Evolutionary conservation across 1,140 invertebrate genomes (phyloP).

Genomic region (Ceratoteleas bidentatus): DNA sequence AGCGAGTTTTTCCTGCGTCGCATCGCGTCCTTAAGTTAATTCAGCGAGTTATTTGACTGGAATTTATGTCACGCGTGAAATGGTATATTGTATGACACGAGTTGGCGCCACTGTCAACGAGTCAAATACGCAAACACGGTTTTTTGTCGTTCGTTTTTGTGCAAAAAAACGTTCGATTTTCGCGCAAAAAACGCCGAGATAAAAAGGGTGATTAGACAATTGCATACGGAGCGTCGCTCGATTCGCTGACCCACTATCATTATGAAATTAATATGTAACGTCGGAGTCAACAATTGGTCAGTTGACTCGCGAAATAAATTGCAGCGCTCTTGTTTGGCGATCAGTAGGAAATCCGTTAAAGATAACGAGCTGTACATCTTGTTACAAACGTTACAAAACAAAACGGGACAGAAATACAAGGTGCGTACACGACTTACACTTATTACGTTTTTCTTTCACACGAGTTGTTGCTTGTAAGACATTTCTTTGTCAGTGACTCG

Average conservation of each 20-base stretch:
- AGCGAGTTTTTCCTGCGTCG: too few relatives aligned
- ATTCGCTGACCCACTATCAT: constrained; percentile 36
- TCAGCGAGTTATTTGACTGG: too few relatives aligned
- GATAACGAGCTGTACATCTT: constrained; percentile 84
- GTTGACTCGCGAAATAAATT: constrained; percentile 75
- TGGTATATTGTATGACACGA: too few relatives aligned
- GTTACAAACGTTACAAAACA: constrained; percentile 85
- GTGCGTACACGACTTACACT: constrained; percentile 67
- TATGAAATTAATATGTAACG: constrained; percentile 87
- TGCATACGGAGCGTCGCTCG: neutral
- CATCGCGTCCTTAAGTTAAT: too few relatives aligned
- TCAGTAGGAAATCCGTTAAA: constrained; percentile 84
- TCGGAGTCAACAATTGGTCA: constrained; percentile 84
- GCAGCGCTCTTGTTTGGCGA: constrained; percentile 82
- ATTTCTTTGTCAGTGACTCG: too few relatives aligned
- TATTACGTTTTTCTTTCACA: too few relatives aligned
- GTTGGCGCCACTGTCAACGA: too few relatives aligned
- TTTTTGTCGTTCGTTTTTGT: constrained; percentile 10
- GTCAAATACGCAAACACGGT: too few relatives aligned
- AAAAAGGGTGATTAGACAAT: constrained; percentile 25
- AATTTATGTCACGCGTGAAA: too few relatives aligned
- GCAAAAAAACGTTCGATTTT: constrained; percentile 8
- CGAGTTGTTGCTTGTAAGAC: too few relatives aligned
- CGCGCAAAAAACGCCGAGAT: constrained; percentile 13
- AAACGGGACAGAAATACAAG: constrained; percentile 85